Conservation (phyloP, 2,888 invertebrate species). For the Eupeodes luniger region DNA sequence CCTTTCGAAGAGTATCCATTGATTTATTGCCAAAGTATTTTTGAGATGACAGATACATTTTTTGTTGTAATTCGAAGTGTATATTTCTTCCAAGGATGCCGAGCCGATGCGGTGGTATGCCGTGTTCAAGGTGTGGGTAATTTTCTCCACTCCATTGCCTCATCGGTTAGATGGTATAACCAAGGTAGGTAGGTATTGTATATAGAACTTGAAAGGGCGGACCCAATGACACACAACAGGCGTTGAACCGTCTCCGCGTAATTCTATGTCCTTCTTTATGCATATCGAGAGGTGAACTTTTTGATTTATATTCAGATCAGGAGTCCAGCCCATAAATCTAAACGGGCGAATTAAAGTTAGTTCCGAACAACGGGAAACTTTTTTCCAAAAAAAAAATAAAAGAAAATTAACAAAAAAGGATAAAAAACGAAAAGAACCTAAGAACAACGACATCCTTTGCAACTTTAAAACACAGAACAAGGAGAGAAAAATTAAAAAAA, state of each 20-base stretch:
- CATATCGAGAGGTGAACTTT: conserved; percentile 73
- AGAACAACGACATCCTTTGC: conserved; percentile 39
- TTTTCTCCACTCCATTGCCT: conserved; percentile 20
- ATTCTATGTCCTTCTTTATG: conserved; percentile 33
- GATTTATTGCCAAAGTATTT: conserved; percentile 68
- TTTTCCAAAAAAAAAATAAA: conserved; percentile 23
- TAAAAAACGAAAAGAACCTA: conserved; percentile 19
- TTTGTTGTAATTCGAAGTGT: conserved; percentile 41
- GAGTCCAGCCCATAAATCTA: conserved; percentile 72
- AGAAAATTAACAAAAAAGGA: conserved; percentile 43
- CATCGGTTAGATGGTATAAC: too few relatives aligned
- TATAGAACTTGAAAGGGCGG: conserved; percentile 2
- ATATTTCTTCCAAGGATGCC: conserved; percentile 47
- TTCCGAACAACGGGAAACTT: conserved; percentile 44
- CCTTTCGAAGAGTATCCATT: conserved; percentile 54
- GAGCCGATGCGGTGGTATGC: too few relatives aligned
- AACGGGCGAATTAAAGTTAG: conserved; percentile 68
- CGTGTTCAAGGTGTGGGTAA: conserved; percentile 27
- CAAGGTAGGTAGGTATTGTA: not conserved
- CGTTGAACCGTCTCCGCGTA: conserved; percentile 28
- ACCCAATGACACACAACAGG: conserved; percentile 60
- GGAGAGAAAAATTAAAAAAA: conserved; percentile 16
- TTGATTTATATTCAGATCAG: conserved; percentile 76
- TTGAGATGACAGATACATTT: conserved; percentile 68
- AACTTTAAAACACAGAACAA: conserved; percentile 53